Evolutionary conservation across 2,888 invertebrate genomes (phyloP).

Genomic region (Leptinotarsa peninsularis): DNA sequence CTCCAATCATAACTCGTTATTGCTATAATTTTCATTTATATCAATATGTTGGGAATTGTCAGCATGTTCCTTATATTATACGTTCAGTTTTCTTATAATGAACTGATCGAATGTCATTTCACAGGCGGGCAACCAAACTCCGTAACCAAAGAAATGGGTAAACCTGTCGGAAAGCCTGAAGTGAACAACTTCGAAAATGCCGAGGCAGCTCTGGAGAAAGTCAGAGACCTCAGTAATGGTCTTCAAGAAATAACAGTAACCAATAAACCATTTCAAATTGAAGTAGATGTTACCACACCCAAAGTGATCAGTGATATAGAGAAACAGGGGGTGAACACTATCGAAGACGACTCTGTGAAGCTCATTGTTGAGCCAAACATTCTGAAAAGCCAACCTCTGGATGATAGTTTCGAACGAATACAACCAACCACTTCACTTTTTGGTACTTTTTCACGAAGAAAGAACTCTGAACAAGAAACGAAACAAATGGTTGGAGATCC

Average conservation of each 20-base stretch:
- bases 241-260: conserved; percentile 20
- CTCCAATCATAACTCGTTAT: too few relatives aligned
- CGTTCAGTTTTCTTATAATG: too few relatives aligned
- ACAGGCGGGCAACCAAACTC: background rate
- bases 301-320: background rate
- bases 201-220: conserved; percentile 16
- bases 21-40: too few relatives aligned
- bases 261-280: background rate
- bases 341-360: background rate
- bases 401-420: conserved; percentile 33
- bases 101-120: conserved; percentile 1
- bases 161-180: background rate
- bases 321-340: background rate
- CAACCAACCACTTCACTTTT: conserved; percentile 14
- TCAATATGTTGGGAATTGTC: too few relatives aligned
- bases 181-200: conserved; percentile 26
- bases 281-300: background rate
- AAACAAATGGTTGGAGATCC: conserved; percentile 4
- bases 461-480: background rate
- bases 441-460: conserved; percentile 5
- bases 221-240: conserved; percentile 3
- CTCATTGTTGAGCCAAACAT: background rate
- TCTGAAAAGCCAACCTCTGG: conserved; percentile 39
- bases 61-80: too few relatives aligned
- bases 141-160: too few relatives aligned